Percentiles rank a stretch among this genome's conserved stretches.
phyloP scores from a whole-genome alignment of 1,140 invertebrate genomes.

The Anastrepha ludens region DNA sequence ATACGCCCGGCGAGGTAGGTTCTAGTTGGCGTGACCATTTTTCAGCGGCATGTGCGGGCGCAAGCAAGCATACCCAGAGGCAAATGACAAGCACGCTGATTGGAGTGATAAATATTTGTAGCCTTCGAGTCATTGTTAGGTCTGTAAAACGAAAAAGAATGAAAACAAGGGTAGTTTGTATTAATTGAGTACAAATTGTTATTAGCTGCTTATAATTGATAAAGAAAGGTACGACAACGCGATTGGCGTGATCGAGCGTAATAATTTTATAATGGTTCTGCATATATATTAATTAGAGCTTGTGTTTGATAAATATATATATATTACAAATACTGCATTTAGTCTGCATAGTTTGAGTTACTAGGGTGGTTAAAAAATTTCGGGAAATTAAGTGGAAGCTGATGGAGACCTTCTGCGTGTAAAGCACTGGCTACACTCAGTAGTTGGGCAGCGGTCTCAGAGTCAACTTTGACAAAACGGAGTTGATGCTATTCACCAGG shows the following conservation, averaged over 20 bases:
- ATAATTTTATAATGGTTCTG: background rate
- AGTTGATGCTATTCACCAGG: too few species aligned
- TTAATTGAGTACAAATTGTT: background rate
- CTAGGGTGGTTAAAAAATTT: too few species aligned
- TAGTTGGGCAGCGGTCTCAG: too few species aligned
- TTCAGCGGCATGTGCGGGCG: conserved; percentile 58
- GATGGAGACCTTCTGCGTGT: too few species aligned
- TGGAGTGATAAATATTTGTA: conserved; percentile 62
- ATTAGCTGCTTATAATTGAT: background rate
- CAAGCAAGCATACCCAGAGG: conserved; percentile 60
- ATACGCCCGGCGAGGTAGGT: conserved; percentile 60
- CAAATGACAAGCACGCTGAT: conserved; percentile 56
- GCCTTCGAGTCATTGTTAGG: conserved; percentile 67
- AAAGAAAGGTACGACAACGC: background rate
- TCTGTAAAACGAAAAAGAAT: conserved; percentile 58
- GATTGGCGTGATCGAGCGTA: background rate
- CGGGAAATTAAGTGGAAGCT: too few species aligned
- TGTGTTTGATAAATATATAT: too few species aligned
- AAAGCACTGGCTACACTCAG: too few species aligned
- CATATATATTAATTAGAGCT: background rate
- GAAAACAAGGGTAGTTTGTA: background rate
- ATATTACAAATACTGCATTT: too few species aligned
- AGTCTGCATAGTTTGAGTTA: too few species aligned
- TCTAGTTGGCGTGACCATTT: conserved; percentile 72
- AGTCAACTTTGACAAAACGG: too few species aligned